A percentile compares a stretch with the other conserved stretches of the same genome.
These are phyloP conservation scores for Stenolophus ochropezus DNA, from an alignment of 2,888 invertebrate species.

Conservation along the genomic window DNA sequence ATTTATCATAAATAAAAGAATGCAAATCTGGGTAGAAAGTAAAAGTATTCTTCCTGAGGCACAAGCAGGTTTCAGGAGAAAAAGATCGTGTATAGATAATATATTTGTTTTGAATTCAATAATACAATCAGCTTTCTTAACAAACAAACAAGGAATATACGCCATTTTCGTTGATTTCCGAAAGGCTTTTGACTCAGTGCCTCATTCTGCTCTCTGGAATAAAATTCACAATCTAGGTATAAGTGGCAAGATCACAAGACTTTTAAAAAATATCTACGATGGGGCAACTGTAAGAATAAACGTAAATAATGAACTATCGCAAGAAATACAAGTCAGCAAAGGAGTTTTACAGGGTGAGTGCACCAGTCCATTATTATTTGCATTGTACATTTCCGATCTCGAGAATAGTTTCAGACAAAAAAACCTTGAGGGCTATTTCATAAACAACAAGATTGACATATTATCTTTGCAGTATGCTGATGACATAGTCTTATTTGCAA, in stretches of 20 bases:
- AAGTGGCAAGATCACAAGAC: slow-evolving; percentile 14
- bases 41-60: background rate
- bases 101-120: background rate
- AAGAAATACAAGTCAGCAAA: slow-evolving; percentile 9
- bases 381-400: too few species aligned
- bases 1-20: background rate
- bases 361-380: too few species aligned
- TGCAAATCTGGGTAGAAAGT: slow-evolving; percentile 18
- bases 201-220: slow-evolving; percentile 12
- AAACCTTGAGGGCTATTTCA: too few species aligned
- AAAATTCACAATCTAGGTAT: background rate
- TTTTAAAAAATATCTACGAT: slow-evolving; percentile 3
- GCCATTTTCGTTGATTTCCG: slow-evolving; percentile 23
- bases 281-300: background rate
- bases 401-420: too few species aligned
- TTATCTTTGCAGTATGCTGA: background rate
- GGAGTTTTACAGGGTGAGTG: too few species aligned
- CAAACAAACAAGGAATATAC: background rate
- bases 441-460: background rate
- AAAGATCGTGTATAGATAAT: slow-evolving; percentile 17
- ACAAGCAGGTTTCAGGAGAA: slow-evolving; percentile 17
- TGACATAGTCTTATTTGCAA: too few species aligned
- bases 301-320: background rate
- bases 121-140: slow-evolving; percentile 5
- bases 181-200: slow-evolving; percentile 36